These are phyloP conservation scores for Ischnura elegans DNA, from an alignment of 2,888 invertebrate species.

Conservation along the genomic window DNA sequence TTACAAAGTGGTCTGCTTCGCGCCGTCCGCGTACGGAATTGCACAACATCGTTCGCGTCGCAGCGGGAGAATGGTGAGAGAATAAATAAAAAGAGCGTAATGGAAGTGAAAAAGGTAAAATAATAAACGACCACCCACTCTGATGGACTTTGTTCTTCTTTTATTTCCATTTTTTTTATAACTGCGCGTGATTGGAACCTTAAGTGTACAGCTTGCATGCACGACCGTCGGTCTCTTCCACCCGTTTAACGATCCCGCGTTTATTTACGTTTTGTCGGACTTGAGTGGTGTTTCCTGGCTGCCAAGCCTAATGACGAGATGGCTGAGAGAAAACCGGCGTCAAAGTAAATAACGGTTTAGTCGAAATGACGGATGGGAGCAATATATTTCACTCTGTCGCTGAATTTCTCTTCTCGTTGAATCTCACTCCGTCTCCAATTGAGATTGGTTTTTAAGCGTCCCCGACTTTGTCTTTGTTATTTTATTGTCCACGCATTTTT, in stretches of 20 bases:
- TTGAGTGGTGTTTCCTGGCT: constrained; percentile 38
- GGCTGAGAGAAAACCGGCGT: neutral
- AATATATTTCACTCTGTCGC: neutral
- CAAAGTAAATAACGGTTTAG: constrained; percentile 3
- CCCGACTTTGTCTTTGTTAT: no score
- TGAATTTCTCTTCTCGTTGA: neutral
- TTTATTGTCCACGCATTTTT: no score
- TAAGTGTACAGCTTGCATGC: constrained; percentile 39
- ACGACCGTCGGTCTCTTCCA: neutral
- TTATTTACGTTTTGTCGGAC: constrained; percentile 49
- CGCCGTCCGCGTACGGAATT: neutral
- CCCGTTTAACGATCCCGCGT: constrained; percentile 43
- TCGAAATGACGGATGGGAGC: constrained; percentile 16
- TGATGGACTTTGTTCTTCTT: neutral
- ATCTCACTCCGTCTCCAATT: no score
- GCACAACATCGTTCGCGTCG: neutral
- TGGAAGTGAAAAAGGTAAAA: neutral
- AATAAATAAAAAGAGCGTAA: neutral
- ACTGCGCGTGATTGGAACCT: neutral
- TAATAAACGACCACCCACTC: neutral
- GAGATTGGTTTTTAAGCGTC: no score
- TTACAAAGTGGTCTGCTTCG: neutral
- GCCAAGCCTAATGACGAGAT: constrained; percentile 1
- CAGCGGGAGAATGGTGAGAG: no score
- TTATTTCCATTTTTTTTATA: neutral